Percentiles rank a stretch among this genome's conserved stretches.
Evolutionary conservation across 2,797 vertebrate genomes (phyloP).

Genomic region (Acrossocheilus fasciatus): DNA sequence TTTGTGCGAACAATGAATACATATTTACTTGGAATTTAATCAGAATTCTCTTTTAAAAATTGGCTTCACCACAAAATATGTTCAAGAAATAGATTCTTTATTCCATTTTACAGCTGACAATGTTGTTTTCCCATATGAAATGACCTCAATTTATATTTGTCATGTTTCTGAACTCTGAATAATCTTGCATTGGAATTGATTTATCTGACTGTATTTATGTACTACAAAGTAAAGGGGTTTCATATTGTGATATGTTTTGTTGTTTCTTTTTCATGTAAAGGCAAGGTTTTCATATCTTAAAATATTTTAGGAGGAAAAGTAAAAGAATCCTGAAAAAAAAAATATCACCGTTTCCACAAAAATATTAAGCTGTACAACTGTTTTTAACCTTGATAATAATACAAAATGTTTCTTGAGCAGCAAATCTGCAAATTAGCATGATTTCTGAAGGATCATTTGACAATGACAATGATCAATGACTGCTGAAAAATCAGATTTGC

Average conservation of each 20-base stretch:
- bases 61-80: not conserved
- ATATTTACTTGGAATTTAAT: not conserved
- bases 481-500: too few species aligned
- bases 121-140: not conserved
- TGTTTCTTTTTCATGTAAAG: not conserved
- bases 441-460: not conserved
- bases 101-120: not conserved
- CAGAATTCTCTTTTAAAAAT: not conserved
- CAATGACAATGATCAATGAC: not conserved
- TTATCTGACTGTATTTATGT: constrained; percentile 29
- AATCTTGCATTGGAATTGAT: constrained; percentile 14
- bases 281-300: not conserved
- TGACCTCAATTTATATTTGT: not conserved
- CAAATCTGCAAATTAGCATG: not conserved
- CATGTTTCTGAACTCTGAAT: not conserved
- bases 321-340: not conserved
- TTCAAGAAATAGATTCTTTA: not conserved
- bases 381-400: not conserved
- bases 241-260: constrained; percentile 37
- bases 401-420: not conserved
- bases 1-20: not conserved
- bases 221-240: constrained; percentile 37
- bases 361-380: too few species aligned
- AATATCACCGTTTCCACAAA: too few species aligned
- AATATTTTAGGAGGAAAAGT: not conserved